These are phyloP conservation scores for Octonoba sinensis DNA, from an alignment of 2,888 invertebrate genomes.

Conservation along the genomic window DNA sequence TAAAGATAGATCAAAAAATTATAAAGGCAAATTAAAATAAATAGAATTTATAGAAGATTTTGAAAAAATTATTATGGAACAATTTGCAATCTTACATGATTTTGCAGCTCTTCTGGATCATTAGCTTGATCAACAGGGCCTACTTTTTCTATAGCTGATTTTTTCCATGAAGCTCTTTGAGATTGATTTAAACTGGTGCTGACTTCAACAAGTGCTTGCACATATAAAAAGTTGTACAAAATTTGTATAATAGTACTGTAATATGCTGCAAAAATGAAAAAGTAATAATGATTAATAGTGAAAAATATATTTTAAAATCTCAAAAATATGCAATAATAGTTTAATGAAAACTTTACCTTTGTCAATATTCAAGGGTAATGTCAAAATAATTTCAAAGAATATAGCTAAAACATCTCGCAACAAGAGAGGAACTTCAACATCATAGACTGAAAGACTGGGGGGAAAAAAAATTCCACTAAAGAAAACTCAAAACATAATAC, in stretches of 20 bases:
- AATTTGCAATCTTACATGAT: too few relatives aligned
- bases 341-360: constrained; percentile 78
- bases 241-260: constrained; percentile 89
- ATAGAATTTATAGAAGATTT: too few relatives aligned
- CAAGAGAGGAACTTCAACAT: constrained; percentile 83
- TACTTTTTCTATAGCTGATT: constrained; percentile 54
- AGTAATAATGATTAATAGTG: background rate
- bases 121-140: too few relatives aligned
- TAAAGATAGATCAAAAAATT: too few relatives aligned
- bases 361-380: constrained; percentile 87
- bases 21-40: too few relatives aligned
- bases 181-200: constrained; percentile 70
- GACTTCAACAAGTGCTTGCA: constrained; percentile 88
- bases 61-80: too few relatives aligned
- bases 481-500: background rate
- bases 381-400: constrained; percentile 86
- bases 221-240: constrained; percentile 88
- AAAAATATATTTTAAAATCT: constrained; percentile 1
- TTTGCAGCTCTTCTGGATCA: too few relatives aligned
- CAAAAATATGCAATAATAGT: background rate
- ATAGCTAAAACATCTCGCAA: constrained; percentile 88
- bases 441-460: constrained; percentile 67
- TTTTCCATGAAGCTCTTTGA: constrained; percentile 70
- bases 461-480: constrained; percentile 5
- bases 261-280: constrained; percentile 78